phyloP scores from a whole-genome alignment of 2,888 invertebrate species.

The Sipunculus nudus region DNA sequence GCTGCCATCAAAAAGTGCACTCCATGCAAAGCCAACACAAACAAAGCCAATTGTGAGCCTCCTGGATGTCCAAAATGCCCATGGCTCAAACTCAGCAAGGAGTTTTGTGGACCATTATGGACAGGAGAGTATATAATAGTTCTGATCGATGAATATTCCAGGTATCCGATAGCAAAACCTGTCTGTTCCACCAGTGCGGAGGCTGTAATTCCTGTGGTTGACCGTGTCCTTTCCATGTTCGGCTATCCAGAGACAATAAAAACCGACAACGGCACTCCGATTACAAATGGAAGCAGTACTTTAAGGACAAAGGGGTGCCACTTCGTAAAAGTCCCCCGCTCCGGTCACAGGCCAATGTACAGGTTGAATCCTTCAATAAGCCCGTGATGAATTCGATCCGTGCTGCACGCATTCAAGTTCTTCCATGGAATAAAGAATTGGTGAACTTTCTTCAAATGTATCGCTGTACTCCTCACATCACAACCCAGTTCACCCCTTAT shows the following conservation, averaged over 20 bases:
- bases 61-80: neutral
- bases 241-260: slow-evolving; percentile 33
- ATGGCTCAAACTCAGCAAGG: slow-evolving; percentile 21
- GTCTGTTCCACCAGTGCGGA: slow-evolving; percentile 14
- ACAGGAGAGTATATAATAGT: slow-evolving; percentile 5
- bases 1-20: slow-evolving; percentile 16
- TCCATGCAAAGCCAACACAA: slow-evolving; percentile 17
- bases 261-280: slow-evolving; percentile 38
- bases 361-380: slow-evolving; percentile 39
- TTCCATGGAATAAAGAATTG: slow-evolving; percentile 8
- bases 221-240: slow-evolving; percentile 27
- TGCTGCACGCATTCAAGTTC: neutral
- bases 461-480: slow-evolving; percentile 9
- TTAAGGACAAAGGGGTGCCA: slow-evolving; percentile 28
- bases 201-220: slow-evolving; percentile 21
- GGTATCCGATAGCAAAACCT: slow-evolving; percentile 36
- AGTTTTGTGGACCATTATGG: slow-evolving; percentile 14
- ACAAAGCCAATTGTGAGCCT: neutral
- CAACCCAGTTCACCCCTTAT: slow-evolving; percentile 9
- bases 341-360: slow-evolving; percentile 38
- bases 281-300: slow-evolving; percentile 30
- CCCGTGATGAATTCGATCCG: slow-evolving; percentile 17
- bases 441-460: slow-evolving; percentile 10
- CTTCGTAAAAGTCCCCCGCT: slow-evolving; percentile 26
- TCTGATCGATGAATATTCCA: neutral